Conservation (phyloP, 23 tunicate species). For the Diplosoma virens region DNA sequence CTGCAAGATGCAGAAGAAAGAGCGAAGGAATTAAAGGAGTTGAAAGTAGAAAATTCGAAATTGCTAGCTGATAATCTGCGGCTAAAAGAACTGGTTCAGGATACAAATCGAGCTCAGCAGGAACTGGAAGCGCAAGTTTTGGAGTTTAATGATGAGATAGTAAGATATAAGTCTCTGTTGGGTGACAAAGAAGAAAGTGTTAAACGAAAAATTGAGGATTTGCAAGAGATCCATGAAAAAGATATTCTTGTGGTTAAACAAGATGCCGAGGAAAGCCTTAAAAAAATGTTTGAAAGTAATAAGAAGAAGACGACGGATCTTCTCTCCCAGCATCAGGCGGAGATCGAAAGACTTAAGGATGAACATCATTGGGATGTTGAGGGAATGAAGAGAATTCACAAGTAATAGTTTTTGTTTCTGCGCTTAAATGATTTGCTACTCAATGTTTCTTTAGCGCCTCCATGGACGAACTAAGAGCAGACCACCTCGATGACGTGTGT, state of each 20-base stretch:
- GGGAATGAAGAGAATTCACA: conserved; percentile 10
- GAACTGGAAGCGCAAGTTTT: neutral
- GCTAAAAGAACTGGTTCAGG: neutral
- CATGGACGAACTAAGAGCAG: conserved; percentile 67
- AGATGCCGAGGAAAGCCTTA: neutral
- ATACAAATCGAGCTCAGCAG: neutral
- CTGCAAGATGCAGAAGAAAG: conserved; percentile 15
- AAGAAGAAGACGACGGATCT: conserved; percentile 24
- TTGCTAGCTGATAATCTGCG: no score
- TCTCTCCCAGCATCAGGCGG: neutral
- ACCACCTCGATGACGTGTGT: conserved; percentile 33
- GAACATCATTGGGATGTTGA: conserved; percentile 9
- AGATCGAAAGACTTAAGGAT: conserved; percentile 14
- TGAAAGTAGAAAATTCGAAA: neutral
- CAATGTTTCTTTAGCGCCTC: conserved; percentile 19
- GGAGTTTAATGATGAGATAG: neutral
- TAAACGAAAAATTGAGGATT: neutral
- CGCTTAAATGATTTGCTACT: neutral
- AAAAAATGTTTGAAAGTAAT: conserved; percentile 23
- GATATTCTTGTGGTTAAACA: neutral
- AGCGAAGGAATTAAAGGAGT: neutral
- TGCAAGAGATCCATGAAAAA: neutral
- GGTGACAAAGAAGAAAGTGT: neutral
- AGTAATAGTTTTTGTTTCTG: neutral
- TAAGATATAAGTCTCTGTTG: neutral